Evolutionary conservation across 1,140 invertebrate species (phyloP), one percentile per base, ranked within the genome.

Genomic region (Zelostemma sp.): DNA sequence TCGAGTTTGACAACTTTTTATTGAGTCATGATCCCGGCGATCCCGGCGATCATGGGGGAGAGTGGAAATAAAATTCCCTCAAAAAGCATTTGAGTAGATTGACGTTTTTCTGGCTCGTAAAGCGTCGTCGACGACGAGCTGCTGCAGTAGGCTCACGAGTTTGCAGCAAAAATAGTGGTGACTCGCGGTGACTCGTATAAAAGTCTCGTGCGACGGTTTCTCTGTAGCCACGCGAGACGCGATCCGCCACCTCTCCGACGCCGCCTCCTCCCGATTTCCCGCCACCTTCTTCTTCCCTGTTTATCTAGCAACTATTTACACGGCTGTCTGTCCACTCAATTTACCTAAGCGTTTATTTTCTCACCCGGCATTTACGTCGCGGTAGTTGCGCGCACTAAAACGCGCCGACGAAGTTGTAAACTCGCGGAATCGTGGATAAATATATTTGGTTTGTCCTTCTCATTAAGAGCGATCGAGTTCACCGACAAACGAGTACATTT

Each of bases 141-240:
- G 45, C 45, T 70, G 61, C 56, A 70, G 53, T 25, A 51, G 68
- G 51, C 61, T 70, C 48, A 50, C 51, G 53, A 49, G 47, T 70
- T 57, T 70, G 67, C 65, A 61, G 62, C 68, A 70, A 70, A 70
- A 70, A 70, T 70, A 70, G 60, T 70, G 67, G 67, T 65, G 67
- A 69, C 60, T 69, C n/a, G n/a, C n/a, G 67, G 67, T 64, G 67
- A 70, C 61, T 70, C 68, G 68, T 70, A n/a, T n/a, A 66, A 70
- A 70, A 71, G 55, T 71, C 50, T 63, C 68, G 58, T 51, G 47
- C 58, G 68, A 70, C 61, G 50, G 48, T 28, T 45, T 65, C n/a
- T n/a, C 19, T 40, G 38, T 51, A 49, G 46, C 16, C 48, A 31
- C 48, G 48, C 12, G 28, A 50, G 48, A 35, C 33, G 38, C 49